These are phyloP conservation scores for Theocolax elegans DNA, from an alignment of 1,140 invertebrate species.

Conservation along the genomic window DNA sequence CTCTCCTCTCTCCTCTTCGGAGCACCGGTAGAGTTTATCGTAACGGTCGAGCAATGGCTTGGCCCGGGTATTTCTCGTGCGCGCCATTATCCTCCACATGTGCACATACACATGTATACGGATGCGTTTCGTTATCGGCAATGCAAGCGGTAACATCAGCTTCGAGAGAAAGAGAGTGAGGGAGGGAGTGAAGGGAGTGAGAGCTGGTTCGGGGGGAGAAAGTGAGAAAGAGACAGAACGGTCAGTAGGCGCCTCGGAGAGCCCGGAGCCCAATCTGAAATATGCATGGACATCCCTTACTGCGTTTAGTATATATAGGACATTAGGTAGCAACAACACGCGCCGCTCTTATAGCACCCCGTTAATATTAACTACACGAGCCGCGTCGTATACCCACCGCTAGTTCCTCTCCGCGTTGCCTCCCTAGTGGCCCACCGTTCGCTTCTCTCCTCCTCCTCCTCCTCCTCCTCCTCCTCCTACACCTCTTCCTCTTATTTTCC, in stretches of 20 bases:
- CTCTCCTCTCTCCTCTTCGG: no score
- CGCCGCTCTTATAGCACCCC: slow-evolving; percentile 48
- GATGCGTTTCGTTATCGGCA: slow-evolving; percentile 10
- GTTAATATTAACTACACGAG: slow-evolving; percentile 60
- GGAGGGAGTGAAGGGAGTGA: slow-evolving; percentile 4
- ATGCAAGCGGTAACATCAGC: background rate
- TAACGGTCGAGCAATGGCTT: slow-evolving; percentile 14
- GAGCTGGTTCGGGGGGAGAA: slow-evolving; percentile 4
- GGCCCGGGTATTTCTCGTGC: slow-evolving; percentile 20
- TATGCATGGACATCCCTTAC: slow-evolving; percentile 57
- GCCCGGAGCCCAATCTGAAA: slow-evolving; percentile 46
- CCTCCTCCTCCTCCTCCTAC: background rate
- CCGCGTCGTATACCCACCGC: background rate
- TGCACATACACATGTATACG: background rate
- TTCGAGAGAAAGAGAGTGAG: background rate
- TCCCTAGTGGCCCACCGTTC: background rate
- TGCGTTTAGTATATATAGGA: slow-evolving; percentile 53
- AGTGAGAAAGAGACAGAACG: background rate
- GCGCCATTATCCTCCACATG: slow-evolving; percentile 1
- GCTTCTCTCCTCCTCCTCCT: background rate
- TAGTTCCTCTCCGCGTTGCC: background rate
- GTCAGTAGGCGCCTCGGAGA: background rate
- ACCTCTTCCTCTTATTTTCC: background rate
- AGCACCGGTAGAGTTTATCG: slow-evolving; percentile 1
- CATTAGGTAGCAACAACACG: slow-evolving; percentile 60